Evolutionary conservation across 2,113 vertebrate species (phyloP), one percentile per base, ranked within the genome.

Genomic region (Cathartes aura): DNA sequence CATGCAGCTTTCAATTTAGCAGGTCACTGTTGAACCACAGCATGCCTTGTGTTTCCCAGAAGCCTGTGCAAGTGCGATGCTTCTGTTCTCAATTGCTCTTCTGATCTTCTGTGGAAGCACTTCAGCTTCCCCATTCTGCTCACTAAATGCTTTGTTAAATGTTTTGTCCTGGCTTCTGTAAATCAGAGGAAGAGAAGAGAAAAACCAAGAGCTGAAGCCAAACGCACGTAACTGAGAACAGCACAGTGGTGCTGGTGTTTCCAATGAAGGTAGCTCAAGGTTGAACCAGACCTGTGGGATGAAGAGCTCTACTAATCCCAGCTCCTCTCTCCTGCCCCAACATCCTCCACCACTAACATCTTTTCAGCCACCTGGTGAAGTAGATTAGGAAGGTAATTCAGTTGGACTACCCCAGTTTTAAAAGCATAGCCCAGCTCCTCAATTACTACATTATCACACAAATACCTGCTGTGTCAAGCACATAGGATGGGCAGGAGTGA

Each of bases 171-270:
- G 8, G 47, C 8, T 87, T 21, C 34, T 70, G 64, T n/a, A 62
- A 73, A 78, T 14, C 3, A 9, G 19, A 5, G 30, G 16, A 79
- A 71, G 13, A 56, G 14, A 81, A 36, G 17, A 38, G 16, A 17
- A 52, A 58, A 85, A n/a, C 1, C 38, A 67, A 32, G 30, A 80
- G 11, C 0, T 68, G 66, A 91, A 82, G 48, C 11, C 42, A 59
- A 93, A 81, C 24, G 32, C 22, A 15, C 0, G 0, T 38, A 55
- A 38, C 21, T 27, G 36, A 59, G 42, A 48, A 50, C 5, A n/a
- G 15, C 38, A 55, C 7, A 38, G 22, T 5, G 24, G 10, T 29
- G 16, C 19, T 0, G 0, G 3, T 5, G 30, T 79, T 75, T 63
- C 52, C 53, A 55, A 4, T 19, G 8, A n/a, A 74, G 40, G 15